phyloP scores from a whole-genome alignment of 2,888 invertebrate species.

The Apamea monoglypha region DNA sequence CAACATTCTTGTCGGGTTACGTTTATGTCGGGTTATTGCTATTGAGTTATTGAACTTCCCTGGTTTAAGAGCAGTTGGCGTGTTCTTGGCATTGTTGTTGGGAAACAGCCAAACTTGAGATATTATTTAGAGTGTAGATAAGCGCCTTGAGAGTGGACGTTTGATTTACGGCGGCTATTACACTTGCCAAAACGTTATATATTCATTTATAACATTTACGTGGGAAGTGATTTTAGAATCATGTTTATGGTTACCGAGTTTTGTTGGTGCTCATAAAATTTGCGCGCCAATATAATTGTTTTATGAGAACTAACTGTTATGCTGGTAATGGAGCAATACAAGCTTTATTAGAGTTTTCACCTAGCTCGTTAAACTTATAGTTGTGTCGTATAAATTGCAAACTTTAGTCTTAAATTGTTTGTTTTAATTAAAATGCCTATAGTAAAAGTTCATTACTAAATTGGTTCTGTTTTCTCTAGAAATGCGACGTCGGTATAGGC shows the following conservation, averaged over 20 bases:
- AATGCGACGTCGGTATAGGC: constrained; percentile 8
- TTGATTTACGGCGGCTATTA: constrained; percentile 55
- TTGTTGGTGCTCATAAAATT: constrained; percentile 26
- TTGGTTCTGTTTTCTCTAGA: constrained; percentile 23
- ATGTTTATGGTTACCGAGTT: constrained; percentile 36
- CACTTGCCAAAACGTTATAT: constrained; percentile 59
- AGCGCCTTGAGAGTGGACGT: constrained; percentile 51
- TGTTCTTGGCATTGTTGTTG: constrained; percentile 55
- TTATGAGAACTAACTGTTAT: constrained; percentile 17
- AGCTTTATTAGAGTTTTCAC: constrained; percentile 26
- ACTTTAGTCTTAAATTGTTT: constrained; percentile 28
- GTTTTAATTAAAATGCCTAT: constrained; percentile 36
- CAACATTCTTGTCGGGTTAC: constrained; percentile 45
- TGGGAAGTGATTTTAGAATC: constrained; percentile 50
- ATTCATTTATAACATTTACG: constrained; percentile 55
- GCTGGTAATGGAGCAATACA: constrained; percentile 20
- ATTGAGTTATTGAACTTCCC: constrained; percentile 39
- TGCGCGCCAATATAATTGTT: constrained; percentile 31
- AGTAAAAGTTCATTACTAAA: constrained; percentile 32
- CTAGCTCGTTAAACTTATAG: constrained; percentile 14
- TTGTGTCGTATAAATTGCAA: not conserved
- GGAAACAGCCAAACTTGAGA: constrained; percentile 52
- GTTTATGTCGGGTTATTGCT: constrained; percentile 20
- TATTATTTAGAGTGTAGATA: constrained; percentile 54
- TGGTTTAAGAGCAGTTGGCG: constrained; percentile 27